Conservation (phyloP, 2,797 vertebrate genomes). For the Cyprinodon diabolis region DNA sequence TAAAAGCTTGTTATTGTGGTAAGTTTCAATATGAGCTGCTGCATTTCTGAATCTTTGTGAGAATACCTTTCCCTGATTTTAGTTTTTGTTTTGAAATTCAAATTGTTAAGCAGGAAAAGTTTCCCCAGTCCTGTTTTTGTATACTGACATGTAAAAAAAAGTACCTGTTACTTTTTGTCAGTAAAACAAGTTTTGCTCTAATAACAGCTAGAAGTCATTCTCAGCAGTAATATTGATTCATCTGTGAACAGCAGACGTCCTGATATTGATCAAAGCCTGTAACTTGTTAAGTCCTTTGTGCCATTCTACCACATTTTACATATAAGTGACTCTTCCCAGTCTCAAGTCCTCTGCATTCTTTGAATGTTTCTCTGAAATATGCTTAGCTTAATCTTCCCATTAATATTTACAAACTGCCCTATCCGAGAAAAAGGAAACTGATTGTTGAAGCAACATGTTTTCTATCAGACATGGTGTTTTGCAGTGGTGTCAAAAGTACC, state of each 20-base stretch:
- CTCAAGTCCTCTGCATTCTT: no score
- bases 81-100: constrained; percentile 15
- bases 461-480: no score
- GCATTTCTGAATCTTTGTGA: constrained; percentile 15
- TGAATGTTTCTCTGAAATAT: neutral
- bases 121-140: neutral
- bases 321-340: neutral
- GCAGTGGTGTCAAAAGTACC: no score
- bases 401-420: no score
- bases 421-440: no score
- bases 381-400: no score
- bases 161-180: neutral
- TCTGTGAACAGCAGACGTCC: neutral
- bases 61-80: constrained; percentile 25
- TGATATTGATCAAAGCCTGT: neutral
- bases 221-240: neutral
- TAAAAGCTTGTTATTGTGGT: constrained; percentile 40
- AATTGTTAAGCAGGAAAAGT: constrained; percentile 28
- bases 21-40: constrained; percentile 28
- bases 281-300: neutral
- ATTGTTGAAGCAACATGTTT: no score
- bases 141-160: neutral
- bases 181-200: neutral
- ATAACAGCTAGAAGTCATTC: neutral
- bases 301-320: neutral